Evolutionary conservation across 2,113 vertebrate species (phyloP).

Genomic region (Brachypodius melanocephalos): DNA sequence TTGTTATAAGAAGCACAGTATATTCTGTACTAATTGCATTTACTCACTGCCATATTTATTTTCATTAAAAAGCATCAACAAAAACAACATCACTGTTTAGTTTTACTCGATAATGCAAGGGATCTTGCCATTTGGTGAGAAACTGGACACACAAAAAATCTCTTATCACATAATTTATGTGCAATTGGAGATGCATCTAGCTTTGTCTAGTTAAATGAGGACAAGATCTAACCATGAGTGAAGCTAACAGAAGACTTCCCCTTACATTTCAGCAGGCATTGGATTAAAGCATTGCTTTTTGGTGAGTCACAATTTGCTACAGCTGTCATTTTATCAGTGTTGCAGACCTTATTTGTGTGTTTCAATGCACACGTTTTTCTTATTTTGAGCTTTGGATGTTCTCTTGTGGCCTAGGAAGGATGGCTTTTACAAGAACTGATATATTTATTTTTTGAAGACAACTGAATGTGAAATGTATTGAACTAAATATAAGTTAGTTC

Average conservation of each 20-base stretch:
- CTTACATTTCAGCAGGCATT: constrained; percentile 38
- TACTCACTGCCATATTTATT: neutral
- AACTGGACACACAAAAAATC: neutral
- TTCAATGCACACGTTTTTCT: neutral
- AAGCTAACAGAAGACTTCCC: constrained; percentile 54
- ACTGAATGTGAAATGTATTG: neutral
- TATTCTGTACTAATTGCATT: constrained; percentile 31
- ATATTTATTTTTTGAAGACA: neutral
- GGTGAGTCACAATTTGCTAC: constrained; percentile 48
- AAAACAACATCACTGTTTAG: neutral
- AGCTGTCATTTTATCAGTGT: constrained; percentile 52
- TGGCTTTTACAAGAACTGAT: neutral
- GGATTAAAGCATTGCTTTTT: constrained; percentile 58
- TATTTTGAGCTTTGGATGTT: neutral
- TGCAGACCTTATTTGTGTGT: neutral
- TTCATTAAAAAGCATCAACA: neutral
- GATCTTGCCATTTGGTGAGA: neutral
- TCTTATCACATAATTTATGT: neutral
- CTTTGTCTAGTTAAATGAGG: constrained; percentile 15
- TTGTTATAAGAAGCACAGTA: neutral
- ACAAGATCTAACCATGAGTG: constrained; percentile 24
- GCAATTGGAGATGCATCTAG: neutral
- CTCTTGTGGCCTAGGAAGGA: neutral
- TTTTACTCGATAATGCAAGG: neutral
- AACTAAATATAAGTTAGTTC: neutral